phyloP scores from a whole-genome alignment of 2,113 vertebrate species.

The Lethenteron camtschaticum region DNA sequence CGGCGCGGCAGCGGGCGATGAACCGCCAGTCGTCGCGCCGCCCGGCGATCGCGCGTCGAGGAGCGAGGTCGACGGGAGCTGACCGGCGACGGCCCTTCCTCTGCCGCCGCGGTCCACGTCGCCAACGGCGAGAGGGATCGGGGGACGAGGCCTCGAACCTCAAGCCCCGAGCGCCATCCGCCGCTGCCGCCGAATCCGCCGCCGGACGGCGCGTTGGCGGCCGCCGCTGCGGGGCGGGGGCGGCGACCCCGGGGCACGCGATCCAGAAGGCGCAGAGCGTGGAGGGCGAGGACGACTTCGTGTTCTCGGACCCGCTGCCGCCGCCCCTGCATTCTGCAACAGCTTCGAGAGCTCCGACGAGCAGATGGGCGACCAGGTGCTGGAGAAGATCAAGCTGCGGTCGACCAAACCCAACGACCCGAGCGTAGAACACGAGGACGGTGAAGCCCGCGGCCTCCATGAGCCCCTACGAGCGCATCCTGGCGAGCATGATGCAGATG shows the following conservation, averaged over 20 bases:
- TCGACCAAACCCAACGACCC: conserved; percentile 15
- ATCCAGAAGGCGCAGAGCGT: conserved; percentile 16
- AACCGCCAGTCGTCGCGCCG: conserved; percentile 56
- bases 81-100: neutral
- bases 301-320: conserved; percentile 72
- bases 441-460: conserved; percentile 20
- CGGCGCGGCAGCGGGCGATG: conserved; percentile 67
- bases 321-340: conserved; percentile 91
- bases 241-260: neutral
- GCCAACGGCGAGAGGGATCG: conserved; percentile 1
- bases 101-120: neutral
- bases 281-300: conserved; percentile 80
- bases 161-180: neutral
- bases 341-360: conserved; percentile 87
- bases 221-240: conserved; percentile 3
- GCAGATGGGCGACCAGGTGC: conserved; percentile 22
- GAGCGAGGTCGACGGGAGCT: neutral
- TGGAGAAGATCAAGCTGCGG: conserved; percentile 36
- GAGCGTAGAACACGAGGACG: conserved; percentile 24
- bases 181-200: neutral
- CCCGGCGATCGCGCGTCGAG: conserved; percentile 37
- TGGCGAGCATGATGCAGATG: conserved; percentile 36
- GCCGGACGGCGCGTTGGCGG: neutral
- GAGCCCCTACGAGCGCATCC: conserved; percentile 17
- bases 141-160: neutral